Conservation (phyloP, 2,113 vertebrate genomes). For the Neogobius melanostomus region DNA sequence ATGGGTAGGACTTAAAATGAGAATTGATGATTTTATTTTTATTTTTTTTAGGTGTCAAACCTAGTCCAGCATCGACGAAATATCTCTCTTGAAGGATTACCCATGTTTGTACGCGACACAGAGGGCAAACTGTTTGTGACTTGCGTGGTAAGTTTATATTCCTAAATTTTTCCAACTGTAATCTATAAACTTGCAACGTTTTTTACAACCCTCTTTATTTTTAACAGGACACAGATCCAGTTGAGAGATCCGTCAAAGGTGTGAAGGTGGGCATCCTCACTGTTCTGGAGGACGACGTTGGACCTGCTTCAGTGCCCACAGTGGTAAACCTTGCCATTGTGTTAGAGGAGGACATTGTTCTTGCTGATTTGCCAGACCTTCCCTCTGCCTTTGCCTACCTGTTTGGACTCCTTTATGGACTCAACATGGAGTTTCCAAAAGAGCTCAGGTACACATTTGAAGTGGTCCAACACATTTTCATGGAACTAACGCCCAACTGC, state of each 20-base stretch:
- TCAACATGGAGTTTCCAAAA: slow-evolving; percentile 11
- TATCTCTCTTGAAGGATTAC: not conserved
- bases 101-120: not conserved
- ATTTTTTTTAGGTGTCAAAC: not conserved
- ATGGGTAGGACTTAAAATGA: no score
- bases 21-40: no score
- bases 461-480: slow-evolving; percentile 14
- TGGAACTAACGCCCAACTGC: slow-evolving; percentile 6
- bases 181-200: no score
- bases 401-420: slow-evolving; percentile 13
- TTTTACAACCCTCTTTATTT: no score
- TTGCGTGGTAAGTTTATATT: slow-evolving; percentile 1
- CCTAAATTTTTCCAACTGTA: no score
- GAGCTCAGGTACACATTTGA: slow-evolving; percentile 19
- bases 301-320: not conserved
- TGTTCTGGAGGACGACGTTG: slow-evolving; percentile 8
- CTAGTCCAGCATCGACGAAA: no score
- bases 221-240: slow-evolving; percentile 18
- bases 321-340: slow-evolving; percentile 1
- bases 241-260: slow-evolving; percentile 4
- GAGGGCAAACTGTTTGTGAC: not conserved
- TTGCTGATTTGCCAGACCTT: slow-evolving; percentile 17
- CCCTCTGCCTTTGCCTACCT: slow-evolving; percentile 13
- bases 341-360: slow-evolving; percentile 1
- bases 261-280: slow-evolving; percentile 12